A percentile compares a stretch with the other conserved stretches of the same genome.
Conservation (phyloP, 2,888 invertebrate species). For the Graphium colonna region DNA sequence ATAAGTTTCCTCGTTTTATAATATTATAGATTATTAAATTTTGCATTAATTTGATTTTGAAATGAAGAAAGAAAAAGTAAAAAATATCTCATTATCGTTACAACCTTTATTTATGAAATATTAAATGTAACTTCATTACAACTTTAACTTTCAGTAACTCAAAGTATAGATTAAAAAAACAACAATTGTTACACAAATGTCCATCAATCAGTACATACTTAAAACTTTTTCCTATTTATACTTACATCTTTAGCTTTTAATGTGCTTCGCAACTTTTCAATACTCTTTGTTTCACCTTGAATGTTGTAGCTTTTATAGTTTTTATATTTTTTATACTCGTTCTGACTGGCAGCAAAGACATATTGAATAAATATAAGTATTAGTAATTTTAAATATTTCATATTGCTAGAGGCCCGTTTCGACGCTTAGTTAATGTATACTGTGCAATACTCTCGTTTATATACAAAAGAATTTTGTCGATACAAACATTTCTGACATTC, state of each 20-base stretch:
- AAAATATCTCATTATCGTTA: too few relatives aligned
- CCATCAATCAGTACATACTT: not conserved
- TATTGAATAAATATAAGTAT: conserved; percentile 1
- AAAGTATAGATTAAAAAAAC: not conserved
- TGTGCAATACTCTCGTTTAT: too few relatives aligned
- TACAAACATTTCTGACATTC: too few relatives aligned
- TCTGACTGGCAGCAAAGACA: not conserved
- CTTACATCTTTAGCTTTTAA: conserved; percentile 40
- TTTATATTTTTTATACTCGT: conserved; percentile 28
- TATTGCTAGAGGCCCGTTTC: not conserved
- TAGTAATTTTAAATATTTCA: not conserved
- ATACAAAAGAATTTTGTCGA: too few relatives aligned
- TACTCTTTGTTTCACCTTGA: conserved; percentile 17
- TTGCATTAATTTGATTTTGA: too few relatives aligned
- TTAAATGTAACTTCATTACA: not conserved
- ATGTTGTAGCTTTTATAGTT: conserved; percentile 30
- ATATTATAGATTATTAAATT: too few relatives aligned
- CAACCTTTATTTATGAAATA: not conserved
- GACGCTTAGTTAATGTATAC: not conserved
- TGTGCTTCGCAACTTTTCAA: conserved; percentile 22
- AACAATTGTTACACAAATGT: not conserved
- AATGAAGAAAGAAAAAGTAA: too few relatives aligned
- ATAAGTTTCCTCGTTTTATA: too few relatives aligned
- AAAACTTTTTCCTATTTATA: conserved; percentile 14
- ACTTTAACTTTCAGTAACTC: not conserved